phyloP scores from a whole-genome alignment of 2,888 invertebrate species.

The Meandrusa payeni region DNA sequence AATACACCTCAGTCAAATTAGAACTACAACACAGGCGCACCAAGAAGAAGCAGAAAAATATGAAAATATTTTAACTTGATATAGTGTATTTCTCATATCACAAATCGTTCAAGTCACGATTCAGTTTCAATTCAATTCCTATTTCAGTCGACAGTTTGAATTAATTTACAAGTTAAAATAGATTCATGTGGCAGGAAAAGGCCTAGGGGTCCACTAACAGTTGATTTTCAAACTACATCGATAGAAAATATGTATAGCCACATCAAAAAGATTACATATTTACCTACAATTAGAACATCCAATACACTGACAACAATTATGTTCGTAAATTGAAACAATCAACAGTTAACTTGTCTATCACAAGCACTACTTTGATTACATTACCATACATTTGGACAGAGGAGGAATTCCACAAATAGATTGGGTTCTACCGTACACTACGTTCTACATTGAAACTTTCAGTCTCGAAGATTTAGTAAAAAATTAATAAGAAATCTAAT shows the following conservation, averaged over 20 bases:
- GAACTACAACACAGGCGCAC: constrained; percentile 13
- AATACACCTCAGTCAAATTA: background rate
- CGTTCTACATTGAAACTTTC: constrained; percentile 17
- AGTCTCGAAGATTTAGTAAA: constrained; percentile 23
- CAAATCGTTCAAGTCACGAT: constrained; percentile 1
- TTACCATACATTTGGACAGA: constrained; percentile 10
- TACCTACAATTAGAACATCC: constrained; percentile 31
- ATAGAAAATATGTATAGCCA: constrained; percentile 46
- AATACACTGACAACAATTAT: constrained; percentile 28
- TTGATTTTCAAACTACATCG: constrained; percentile 33
- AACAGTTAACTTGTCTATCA: constrained; percentile 1
- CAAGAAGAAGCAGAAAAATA: constrained; percentile 23
- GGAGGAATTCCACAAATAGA: constrained; percentile 8
- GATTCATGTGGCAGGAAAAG: background rate
- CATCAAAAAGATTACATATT: constrained; percentile 59
- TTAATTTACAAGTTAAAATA: background rate
- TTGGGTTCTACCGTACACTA: constrained; percentile 8
- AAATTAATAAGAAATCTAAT: constrained; percentile 20
- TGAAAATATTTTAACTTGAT: constrained; percentile 16
- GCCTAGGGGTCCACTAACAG: constrained; percentile 21
- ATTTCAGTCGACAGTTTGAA: constrained; percentile 10
- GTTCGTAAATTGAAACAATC: constrained; percentile 4
- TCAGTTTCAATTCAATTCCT: constrained; percentile 18
- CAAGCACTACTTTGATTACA: constrained; percentile 2
- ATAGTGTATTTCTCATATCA: constrained; percentile 2